Evolutionary conservation across 2,113 vertebrate genomes (phyloP).

Genomic region (Cyanocitta stelleri): DNA sequence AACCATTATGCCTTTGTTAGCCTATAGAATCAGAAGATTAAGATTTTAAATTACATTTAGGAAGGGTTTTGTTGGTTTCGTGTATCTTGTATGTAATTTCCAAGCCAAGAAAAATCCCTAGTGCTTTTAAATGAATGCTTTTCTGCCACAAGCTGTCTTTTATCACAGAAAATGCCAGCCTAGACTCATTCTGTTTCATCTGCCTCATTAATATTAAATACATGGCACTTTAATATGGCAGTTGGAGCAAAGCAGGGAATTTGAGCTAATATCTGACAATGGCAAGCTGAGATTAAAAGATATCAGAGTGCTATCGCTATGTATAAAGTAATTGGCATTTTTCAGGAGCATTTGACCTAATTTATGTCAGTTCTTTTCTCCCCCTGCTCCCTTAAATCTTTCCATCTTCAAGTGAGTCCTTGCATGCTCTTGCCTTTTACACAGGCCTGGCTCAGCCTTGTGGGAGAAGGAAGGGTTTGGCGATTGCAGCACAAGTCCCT

Average conservation of each 20-base stretch:
- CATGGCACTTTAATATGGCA: background rate
- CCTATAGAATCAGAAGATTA: background rate
- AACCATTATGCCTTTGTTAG: background rate
- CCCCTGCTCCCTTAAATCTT: background rate
- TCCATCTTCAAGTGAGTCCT: background rate
- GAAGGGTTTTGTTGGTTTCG: background rate
- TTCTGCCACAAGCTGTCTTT: background rate
- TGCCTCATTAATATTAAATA: constrained; percentile 50
- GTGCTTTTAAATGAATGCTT: background rate
- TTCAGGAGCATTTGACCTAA: constrained; percentile 6
- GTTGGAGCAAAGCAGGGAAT: background rate
- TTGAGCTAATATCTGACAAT: constrained; percentile 41
- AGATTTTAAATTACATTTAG: background rate
- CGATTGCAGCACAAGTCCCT: background rate
- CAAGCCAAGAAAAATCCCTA: background rate
- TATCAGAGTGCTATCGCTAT: background rate
- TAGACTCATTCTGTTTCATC: constrained; percentile 21
- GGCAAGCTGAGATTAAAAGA: constrained; percentile 8
- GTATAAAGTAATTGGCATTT: constrained; percentile 41
- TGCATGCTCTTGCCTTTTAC: background rate
- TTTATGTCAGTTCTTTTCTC: background rate
- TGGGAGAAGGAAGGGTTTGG: background rate
- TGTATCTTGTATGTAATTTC: background rate
- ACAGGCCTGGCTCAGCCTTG: background rate
- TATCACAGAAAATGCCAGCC: background rate